Conservation (phyloP, 2,888 invertebrate species). For the Sinotaia quadrata region DNA sequence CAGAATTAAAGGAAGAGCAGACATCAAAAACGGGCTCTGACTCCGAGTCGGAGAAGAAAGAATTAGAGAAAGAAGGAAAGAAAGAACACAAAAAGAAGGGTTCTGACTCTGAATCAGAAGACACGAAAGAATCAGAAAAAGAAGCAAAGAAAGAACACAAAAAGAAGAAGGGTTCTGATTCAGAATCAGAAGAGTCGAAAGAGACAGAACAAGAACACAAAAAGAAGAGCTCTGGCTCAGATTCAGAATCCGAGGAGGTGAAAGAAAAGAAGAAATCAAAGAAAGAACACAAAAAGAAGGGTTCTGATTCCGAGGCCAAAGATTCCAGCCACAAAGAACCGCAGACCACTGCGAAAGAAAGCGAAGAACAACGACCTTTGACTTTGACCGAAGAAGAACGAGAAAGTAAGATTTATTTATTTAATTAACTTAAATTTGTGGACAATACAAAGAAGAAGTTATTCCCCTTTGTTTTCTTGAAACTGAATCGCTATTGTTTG, state of each 20-base stretch:
- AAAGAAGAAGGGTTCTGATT: background rate
- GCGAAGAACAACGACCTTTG: background rate
- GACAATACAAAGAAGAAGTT: no score
- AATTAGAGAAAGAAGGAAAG: background rate
- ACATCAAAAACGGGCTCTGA: no score
- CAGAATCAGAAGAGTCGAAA: background rate
- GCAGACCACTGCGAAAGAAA: background rate
- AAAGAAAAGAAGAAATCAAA: background rate
- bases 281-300: background rate
- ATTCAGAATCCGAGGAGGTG: background rate
- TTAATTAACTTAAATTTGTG: no score
- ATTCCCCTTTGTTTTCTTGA: no score
- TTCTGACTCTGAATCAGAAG: background rate
- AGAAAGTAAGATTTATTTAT: slow-evolving; percentile 7
- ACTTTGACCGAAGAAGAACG: slow-evolving; percentile 3
- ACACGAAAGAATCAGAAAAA: background rate
- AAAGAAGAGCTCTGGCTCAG: background rate
- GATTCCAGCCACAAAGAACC: background rate
- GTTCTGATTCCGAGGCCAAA: background rate
- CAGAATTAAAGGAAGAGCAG: background rate
- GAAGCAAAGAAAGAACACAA: background rate
- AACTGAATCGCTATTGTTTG: no score
- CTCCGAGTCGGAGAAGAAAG: background rate
- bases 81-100: background rate
- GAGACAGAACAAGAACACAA: background rate